Conservation (phyloP, 2,888 invertebrate genomes). For the Platycnemis pennipes region DNA sequence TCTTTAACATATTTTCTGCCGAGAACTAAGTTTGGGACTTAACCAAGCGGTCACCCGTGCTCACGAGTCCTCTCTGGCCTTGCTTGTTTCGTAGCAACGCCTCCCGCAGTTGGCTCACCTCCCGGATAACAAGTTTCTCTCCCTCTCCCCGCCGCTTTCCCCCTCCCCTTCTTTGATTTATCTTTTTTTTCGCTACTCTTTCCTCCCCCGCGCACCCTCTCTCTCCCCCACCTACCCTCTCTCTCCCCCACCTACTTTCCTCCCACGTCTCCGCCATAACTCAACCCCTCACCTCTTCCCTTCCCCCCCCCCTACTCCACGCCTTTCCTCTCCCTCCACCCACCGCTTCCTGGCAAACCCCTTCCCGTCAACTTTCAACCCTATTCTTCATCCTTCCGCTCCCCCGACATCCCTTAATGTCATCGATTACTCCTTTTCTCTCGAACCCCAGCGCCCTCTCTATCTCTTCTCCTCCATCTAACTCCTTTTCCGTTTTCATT, state of each 20-base stretch:
- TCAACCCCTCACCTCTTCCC: not conserved
- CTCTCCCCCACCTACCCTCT: not conserved
- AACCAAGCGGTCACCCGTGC: not conserved
- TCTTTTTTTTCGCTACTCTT: not conserved
- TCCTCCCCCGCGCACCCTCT: not conserved
- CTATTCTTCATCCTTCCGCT: constrained; percentile 32
- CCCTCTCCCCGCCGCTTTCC: not conserved
- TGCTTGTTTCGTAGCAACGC: not conserved
- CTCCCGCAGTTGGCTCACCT: not conserved
- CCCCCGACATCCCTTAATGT: constrained; percentile 10
- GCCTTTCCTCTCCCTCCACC: not conserved
- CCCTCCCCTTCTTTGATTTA: not conserved
- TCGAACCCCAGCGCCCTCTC: not conserved
- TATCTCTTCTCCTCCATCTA: not conserved
- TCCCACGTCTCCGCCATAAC: not conserved
- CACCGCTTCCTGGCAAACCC: not conserved
- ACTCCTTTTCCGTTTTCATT: constrained; percentile 17
- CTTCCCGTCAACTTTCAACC: not conserved
- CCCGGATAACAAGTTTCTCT: constrained; percentile 28
- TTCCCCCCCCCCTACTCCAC: not conserved
- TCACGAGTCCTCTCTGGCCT: not conserved
- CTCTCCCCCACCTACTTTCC: not conserved
- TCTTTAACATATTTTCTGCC: not conserved
- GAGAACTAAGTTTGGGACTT: not conserved
- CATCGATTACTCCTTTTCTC: constrained; percentile 36